Evolutionary conservation across 2,888 invertebrate genomes (phyloP).

Genomic region (Keiferia lycopersicella): DNA sequence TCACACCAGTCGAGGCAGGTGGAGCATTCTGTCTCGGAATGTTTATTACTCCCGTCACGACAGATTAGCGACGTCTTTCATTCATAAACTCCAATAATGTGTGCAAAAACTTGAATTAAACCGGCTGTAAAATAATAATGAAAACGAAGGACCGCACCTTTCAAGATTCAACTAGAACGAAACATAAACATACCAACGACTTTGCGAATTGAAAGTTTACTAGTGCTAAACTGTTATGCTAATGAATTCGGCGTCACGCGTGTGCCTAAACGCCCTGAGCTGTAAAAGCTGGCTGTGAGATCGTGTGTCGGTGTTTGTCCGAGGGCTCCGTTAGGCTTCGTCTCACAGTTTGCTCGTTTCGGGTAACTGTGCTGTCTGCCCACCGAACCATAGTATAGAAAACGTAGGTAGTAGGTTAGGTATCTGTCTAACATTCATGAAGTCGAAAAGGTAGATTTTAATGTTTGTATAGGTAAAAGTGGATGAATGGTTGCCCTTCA

Average conservation of each 20-base stretch:
- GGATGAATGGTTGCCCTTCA: no score
- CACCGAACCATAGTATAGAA: not conserved
- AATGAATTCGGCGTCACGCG: conserved; percentile 10
- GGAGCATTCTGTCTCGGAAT: conserved; percentile 6
- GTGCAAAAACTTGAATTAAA: not conserved
- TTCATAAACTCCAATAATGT: conserved; percentile 6
- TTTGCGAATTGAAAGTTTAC: not conserved
- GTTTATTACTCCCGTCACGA: not conserved
- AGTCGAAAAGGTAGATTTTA: no score
- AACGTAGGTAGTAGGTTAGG: no score
- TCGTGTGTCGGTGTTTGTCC: not conserved
- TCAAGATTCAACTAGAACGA: not conserved
- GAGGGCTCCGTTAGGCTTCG: not conserved
- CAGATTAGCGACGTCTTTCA: conserved; percentile 6
- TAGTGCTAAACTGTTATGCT: not conserved
- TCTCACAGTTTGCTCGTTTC: not conserved
- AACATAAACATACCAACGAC: not conserved
- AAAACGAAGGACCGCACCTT: not conserved
- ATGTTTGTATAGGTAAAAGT: no score
- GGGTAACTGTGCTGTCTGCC: not conserved
- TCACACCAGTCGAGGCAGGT: conserved; percentile 6
- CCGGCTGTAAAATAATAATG: not conserved
- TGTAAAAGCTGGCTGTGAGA: not conserved
- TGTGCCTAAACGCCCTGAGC: not conserved
- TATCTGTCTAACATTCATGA: no score